Evolutionary conservation across 2,888 invertebrate genomes (phyloP).

Genomic region (Phlogophora meticulosa): DNA sequence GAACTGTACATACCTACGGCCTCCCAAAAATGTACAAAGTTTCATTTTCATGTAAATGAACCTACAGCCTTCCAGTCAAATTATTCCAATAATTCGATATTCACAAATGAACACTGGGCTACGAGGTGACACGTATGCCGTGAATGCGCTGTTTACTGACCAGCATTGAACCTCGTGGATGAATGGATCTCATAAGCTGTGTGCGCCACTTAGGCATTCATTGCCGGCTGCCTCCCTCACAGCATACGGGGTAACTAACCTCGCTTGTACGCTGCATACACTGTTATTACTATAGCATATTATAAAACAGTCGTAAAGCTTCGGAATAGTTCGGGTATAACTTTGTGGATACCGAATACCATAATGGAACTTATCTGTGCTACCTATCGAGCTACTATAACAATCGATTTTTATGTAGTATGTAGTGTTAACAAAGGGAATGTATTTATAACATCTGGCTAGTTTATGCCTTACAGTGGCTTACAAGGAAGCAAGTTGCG

Average conservation of each 20-base stretch:
- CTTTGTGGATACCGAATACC: constrained; percentile 43
- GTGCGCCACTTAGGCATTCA: constrained; percentile 85
- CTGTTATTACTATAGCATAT: constrained; percentile 51
- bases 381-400: constrained; percentile 14
- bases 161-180: constrained; percentile 79
- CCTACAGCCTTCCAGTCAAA: constrained; percentile 18
- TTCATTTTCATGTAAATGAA: constrained; percentile 35
- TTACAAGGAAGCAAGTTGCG: constrained; percentile 18
- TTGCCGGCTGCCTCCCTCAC: constrained; percentile 75
- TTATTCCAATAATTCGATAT: constrained; percentile 48
- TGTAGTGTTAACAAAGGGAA: constrained; percentile 19
- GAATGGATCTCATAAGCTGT: constrained; percentile 80
- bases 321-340: constrained; percentile 52
- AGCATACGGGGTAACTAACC: constrained; percentile 83
- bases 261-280: constrained; percentile 72
- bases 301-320: constrained; percentile 43
- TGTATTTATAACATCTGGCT: constrained; percentile 23
- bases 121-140: constrained; percentile 84
- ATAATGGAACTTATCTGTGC: constrained; percentile 35
- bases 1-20: not conserved
- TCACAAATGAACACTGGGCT: constrained; percentile 77
- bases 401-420: constrained; percentile 17
- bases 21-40: constrained; percentile 14
- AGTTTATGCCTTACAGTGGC: constrained; percentile 17
- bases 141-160: constrained; percentile 84